Conservation (phyloP, 2,113 vertebrate genomes). For the Xiphophorus hellerii region DNA sequence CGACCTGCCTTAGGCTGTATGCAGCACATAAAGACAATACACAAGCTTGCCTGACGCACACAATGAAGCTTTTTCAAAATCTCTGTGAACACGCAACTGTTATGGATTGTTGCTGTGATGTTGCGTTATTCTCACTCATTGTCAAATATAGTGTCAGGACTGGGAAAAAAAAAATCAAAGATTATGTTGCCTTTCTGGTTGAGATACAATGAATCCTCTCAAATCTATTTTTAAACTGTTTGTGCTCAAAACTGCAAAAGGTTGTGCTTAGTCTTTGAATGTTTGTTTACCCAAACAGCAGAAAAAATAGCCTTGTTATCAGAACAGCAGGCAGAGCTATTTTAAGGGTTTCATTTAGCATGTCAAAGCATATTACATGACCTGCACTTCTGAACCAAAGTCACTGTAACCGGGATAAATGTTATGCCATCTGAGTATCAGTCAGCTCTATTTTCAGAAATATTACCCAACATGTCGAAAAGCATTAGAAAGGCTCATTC, state of each 20-base stretch:
- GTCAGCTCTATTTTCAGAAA: slow-evolving; percentile 41
- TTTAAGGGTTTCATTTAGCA: slow-evolving; percentile 63
- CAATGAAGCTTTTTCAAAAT: slow-evolving; percentile 22
- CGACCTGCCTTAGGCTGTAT: slow-evolving; percentile 38
- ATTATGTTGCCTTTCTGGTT: slow-evolving; percentile 14
- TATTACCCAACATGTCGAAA: slow-evolving; percentile 48
- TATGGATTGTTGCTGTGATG: slow-evolving; percentile 62
- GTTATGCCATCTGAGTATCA: slow-evolving; percentile 57
- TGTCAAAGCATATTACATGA: slow-evolving; percentile 67
- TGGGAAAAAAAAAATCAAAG: slow-evolving; percentile 34
- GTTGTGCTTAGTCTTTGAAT: slow-evolving; percentile 54
- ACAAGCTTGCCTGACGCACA: slow-evolving; percentile 17
- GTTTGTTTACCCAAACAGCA: slow-evolving; percentile 57
- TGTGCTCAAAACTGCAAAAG: slow-evolving; percentile 58
- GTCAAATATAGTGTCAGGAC: slow-evolving; percentile 43
- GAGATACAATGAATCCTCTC: slow-evolving; percentile 44
- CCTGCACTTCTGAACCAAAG: slow-evolving; percentile 43
- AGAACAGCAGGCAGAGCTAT: slow-evolving; percentile 56
- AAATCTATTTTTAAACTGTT: slow-evolving; percentile 60
- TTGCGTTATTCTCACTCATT: slow-evolving; percentile 53
- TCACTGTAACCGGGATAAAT: slow-evolving; percentile 45
- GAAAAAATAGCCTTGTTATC: slow-evolving; percentile 43
- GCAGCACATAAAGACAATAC: slow-evolving; percentile 37
- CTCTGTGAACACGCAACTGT: slow-evolving; percentile 44
- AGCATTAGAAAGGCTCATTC: slow-evolving; percentile 25